Evolutionary conservation across 2,888 invertebrate species (phyloP), one percentile per base, ranked within the genome.

Genomic region (Odontomyia ornata): DNA sequence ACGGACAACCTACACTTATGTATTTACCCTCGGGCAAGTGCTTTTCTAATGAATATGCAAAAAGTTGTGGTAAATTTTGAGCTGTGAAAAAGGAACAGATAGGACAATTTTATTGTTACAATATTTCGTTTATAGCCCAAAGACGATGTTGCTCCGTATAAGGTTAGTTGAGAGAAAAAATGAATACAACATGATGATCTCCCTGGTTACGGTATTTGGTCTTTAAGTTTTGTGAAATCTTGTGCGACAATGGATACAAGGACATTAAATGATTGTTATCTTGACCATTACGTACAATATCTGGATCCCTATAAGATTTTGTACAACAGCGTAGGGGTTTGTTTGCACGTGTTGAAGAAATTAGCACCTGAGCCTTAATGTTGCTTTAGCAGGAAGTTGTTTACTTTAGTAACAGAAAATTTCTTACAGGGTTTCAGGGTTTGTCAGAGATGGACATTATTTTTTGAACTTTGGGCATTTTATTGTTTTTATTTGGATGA

Each of bases 1-100:
- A 69, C 27, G 47, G n/a, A 60, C 57, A 15, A 23, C 23, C 36
- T 18, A 46, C 18, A 18, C 18, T 25, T 25, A 23, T 60, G 60
- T 60, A 57, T 15, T 60, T 30, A 28, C 57, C 73, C 57, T 21
- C 25, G 1, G 73, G 73, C 57, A 73, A 73, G 73, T 57, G 57
- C 73, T 73, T 73, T 60, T 60, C 73, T 73, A 73, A 73, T 73
- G 73, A 73, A 73, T 73, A 73, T 73, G 73, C 73, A 73, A 73
- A 43, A 57, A 73, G 73, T 73, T 73, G 43, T 73, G 73, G 73
- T 57, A 73, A 60, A 73, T 57, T 57, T 43, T 57, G 36, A 57
- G 36, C 43, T 15, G 23, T 73, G 15, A 30, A n/a, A 23, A 36
- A 57, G 25, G 73, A 1, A 57, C 2, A 73, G 57, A 57, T 57